Percentiles rank a stretch among this genome's conserved stretches.
phyloP scores from a whole-genome alignment of 2,797 vertebrate species.

The Eulemur mongoz region DNA sequence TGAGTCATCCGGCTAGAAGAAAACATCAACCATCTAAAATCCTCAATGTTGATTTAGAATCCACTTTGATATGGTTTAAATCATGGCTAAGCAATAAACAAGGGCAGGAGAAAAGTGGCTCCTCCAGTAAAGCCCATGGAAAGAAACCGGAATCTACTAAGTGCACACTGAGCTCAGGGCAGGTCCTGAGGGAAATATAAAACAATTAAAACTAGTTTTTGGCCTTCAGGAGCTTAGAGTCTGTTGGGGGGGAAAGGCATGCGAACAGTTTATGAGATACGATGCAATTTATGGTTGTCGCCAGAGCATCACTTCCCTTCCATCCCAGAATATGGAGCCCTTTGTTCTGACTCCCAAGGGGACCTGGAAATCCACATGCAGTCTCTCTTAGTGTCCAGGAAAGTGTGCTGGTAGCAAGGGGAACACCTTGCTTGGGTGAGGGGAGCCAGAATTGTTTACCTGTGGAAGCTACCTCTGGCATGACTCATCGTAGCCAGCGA shows the following conservation, averaged over 20 bases:
- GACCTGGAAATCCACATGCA: background rate
- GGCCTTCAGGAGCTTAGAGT: background rate
- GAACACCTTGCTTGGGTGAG: background rate
- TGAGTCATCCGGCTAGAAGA: background rate
- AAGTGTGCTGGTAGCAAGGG: background rate
- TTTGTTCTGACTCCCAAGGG: background rate
- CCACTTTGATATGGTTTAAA: background rate
- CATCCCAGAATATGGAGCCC: background rate
- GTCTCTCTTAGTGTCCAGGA: background rate
- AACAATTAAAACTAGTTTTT: background rate
- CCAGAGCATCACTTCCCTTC: background rate
- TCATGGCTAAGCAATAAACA: background rate
- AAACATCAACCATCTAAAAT: background rate
- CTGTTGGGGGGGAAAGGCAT: background rate
- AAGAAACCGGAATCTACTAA: background rate
- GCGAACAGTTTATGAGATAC: background rate
- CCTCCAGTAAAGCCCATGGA: background rate
- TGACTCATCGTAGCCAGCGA: background rate
- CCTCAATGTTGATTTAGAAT: slow-evolving; percentile 20
- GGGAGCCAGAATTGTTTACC: background rate
- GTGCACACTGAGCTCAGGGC: background rate
- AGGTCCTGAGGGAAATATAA: background rate
- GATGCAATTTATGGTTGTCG: background rate
- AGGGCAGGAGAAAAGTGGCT: background rate
- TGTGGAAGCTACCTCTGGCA: background rate